Evolutionary conservation across 2,113 vertebrate genomes (phyloP).

Genomic region (Motacilla alba): DNA sequence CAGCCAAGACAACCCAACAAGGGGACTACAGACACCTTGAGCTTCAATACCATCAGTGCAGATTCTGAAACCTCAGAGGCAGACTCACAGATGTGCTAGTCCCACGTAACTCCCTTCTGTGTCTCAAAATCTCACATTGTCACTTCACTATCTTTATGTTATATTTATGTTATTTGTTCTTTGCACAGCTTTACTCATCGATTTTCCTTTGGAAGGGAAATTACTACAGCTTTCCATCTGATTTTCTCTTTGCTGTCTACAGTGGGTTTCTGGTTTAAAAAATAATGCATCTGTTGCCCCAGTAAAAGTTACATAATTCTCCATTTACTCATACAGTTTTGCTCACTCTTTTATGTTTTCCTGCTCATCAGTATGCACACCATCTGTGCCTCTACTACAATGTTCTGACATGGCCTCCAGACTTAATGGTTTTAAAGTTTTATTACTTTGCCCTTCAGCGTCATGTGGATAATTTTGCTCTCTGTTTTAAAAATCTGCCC

Average conservation of each 20-base stretch:
- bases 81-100: background rate
- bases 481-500: conserved; percentile 29
- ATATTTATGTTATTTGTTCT: background rate
- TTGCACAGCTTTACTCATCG: background rate
- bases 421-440: conserved; percentile 51
- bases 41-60: background rate
- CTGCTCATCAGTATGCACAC: conserved; percentile 32
- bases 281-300: background rate
- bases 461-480: conserved; percentile 33
- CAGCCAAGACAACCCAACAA: background rate
- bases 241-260: background rate
- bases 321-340: conserved; percentile 28
- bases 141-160: background rate
- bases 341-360: background rate
- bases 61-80: background rate
- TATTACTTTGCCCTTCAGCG: conserved; percentile 57
- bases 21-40: background rate
- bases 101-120: background rate
- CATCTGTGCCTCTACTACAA: conserved; percentile 43
- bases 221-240: background rate
- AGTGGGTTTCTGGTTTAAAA: background rate
- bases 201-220: background rate
- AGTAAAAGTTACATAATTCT: conserved; percentile 14
- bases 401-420: conserved; percentile 43
- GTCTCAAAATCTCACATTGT: background rate